Evolutionary conservation across 1,140 invertebrate species (phyloP), one percentile per base, ranked within the genome.

Genomic region (Amyelois transitella): DNA sequence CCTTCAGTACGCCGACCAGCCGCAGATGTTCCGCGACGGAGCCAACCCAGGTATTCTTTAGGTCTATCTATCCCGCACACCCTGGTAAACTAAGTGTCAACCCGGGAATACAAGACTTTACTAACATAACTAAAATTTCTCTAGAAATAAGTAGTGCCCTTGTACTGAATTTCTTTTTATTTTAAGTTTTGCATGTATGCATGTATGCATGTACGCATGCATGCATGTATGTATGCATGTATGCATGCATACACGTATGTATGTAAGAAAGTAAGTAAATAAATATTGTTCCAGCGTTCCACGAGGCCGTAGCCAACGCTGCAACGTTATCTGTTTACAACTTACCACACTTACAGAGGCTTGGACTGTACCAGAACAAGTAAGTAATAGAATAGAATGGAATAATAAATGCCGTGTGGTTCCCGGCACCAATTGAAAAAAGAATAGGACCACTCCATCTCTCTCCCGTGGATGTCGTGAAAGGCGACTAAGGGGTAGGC

Each of bases 301-400:
- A 97, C 73, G 96, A 97, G 83, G 96, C 95, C 1, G 90, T 97
- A 0, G 95, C 96, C n/a, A 96, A 97, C 75, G 92, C 94, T 0
- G 91, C 97, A n/a, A 91, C 92, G 1, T 74, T 97, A 10, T 96
- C 93, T 0, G 92, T 96, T 0, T 91, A 91, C 61, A 95, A 94
- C 28, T 89, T 93, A 0, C 91, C 91, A 55, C 94, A 96, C 89
- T 87, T 96, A 8, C 90, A 93, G 44, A 88, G 91, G 74, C 90
- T 96, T 45, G 93, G 93, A 3, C 89, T 96, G 0, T 91, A 94
- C 44, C 90, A 92, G 52, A 93, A 94, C 63, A 90, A 86, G 88
- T 88, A 51, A 72, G 72, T 66, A 17, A 44, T 32, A 45, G 19
- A 43, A 19, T 14, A 22, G 18, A 10, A 51, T n/a, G n/a, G n/a